Conservation (phyloP, 2,888 invertebrate species). For the Spisula subtruncata region DNA sequence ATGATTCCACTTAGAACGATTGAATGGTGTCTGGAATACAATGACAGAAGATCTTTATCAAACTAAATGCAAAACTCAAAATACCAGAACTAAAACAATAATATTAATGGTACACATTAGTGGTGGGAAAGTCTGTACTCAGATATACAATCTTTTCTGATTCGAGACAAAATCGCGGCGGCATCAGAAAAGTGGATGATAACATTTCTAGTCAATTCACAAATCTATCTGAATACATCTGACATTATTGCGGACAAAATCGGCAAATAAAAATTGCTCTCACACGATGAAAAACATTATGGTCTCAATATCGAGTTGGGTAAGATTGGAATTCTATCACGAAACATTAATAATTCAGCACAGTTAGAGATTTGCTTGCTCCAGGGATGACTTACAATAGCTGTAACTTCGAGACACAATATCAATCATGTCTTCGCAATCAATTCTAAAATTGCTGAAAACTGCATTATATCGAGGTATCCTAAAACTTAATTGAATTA, state of each 20-base stretch:
- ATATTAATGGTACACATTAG: no score
- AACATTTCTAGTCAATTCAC: conserved; percentile 25
- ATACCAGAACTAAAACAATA: no score
- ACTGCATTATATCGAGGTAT: conserved; percentile 20
- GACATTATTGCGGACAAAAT: conserved; percentile 25
- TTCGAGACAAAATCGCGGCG: background rate
- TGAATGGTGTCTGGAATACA: no score
- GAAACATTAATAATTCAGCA: conserved; percentile 36
- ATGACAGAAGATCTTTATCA: no score
- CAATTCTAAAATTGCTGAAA: conserved; percentile 26
- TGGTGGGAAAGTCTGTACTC: background rate
- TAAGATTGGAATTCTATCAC: conserved; percentile 24
- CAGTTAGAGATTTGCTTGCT: conserved; percentile 27
- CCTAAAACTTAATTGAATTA: conserved; percentile 26
- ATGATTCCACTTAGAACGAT: no score
- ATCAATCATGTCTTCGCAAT: conserved; percentile 18
- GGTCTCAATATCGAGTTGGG: background rate
- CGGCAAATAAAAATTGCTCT: conserved; percentile 47
- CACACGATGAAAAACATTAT: conserved; percentile 40
- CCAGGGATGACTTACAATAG: conserved; percentile 32
- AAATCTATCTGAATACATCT: conserved; percentile 23
- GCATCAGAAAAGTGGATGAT: background rate
- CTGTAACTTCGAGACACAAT: background rate
- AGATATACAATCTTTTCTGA: background rate
- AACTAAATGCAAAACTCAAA: no score